A percentile compares a stretch with the other conserved stretches of the same genome.
Evolutionary conservation across 2,113 vertebrate genomes (phyloP).

Genomic region (Psittacara wagleri): DNA sequence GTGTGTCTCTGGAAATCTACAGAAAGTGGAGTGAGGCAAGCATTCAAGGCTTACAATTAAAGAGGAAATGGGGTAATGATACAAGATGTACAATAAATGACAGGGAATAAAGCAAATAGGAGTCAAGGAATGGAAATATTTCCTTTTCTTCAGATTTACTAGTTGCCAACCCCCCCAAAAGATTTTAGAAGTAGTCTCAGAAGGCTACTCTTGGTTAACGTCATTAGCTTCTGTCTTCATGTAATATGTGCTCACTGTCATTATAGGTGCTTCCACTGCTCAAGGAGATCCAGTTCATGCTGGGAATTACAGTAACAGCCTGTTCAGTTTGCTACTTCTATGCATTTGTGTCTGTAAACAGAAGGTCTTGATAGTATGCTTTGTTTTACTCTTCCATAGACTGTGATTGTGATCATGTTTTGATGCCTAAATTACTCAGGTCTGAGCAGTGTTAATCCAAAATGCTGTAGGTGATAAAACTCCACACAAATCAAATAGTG

Average conservation of each 20-base stretch:
- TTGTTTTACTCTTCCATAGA: background rate
- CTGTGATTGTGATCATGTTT: background rate
- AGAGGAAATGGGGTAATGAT: background rate
- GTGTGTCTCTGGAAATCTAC: background rate
- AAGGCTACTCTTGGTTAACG: background rate
- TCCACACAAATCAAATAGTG: accelerated
- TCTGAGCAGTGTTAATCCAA: background rate
- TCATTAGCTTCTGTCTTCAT: background rate
- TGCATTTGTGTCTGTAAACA: background rate
- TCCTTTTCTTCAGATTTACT: background rate
- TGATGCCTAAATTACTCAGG: background rate
- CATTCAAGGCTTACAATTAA: background rate
- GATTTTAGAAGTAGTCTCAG: background rate
- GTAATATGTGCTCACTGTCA: background rate
- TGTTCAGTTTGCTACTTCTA: background rate
- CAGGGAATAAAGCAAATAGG: background rate
- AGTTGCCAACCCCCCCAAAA: background rate
- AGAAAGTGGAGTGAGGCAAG: background rate
- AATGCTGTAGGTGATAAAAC: background rate
- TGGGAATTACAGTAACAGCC: background rate
- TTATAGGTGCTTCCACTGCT: background rate
- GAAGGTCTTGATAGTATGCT: background rate
- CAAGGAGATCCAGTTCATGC: background rate
- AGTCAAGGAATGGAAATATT: background rate
- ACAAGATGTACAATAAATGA: background rate